Percentiles rank a stretch among this genome's conserved stretches.
phyloP scores from a whole-genome alignment of 2,113 vertebrate genomes.

The Pristiophorus japonicus region DNA sequence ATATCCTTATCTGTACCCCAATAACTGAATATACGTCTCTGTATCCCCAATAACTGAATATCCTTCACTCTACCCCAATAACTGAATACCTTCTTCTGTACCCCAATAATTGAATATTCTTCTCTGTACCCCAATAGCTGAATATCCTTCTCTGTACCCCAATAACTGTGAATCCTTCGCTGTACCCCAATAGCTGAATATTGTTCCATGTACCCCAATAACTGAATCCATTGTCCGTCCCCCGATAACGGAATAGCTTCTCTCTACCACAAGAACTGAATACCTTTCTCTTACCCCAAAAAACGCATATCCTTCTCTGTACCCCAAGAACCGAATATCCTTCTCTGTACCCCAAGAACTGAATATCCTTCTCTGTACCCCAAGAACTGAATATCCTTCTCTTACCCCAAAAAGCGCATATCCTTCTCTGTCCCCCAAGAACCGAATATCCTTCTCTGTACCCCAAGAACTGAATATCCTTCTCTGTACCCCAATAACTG shows the following conservation, averaged over 20 bases:
- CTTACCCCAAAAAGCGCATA: neutral
- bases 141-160: neutral
- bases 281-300: no score
- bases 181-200: neutral
- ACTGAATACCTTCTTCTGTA: neutral
- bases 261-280: neutral
- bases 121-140: neutral
- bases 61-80: neutral
- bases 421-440: neutral
- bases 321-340: neutral
- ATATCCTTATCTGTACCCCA: neutral
- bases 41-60: neutral
- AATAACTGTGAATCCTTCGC: neutral
- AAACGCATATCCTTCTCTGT: neutral
- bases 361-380: neutral
- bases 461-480: neutral
- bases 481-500: neutral
- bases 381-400: neutral
- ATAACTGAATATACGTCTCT: neutral
- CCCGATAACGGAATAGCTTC: neutral
- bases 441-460: neutral
- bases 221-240: neutral
- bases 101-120: neutral
- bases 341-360: neutral
- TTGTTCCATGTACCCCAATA: neutral